Percentiles rank a stretch among this genome's conserved stretches.
Evolutionary conservation across 2,113 vertebrate species (phyloP).

Genomic region (Callorhinus ursinus): DNA sequence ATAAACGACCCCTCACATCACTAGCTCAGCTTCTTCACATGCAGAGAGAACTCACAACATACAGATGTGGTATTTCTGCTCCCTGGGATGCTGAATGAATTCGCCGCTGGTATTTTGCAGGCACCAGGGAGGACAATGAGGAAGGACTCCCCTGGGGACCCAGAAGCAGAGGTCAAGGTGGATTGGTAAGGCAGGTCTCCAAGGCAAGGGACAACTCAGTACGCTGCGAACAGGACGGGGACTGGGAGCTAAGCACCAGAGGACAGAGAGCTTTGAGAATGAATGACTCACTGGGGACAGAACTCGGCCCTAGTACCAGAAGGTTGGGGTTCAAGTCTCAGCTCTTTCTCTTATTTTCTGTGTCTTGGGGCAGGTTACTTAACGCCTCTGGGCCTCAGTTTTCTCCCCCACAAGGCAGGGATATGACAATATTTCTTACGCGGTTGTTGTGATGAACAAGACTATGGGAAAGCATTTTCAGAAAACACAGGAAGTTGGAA

Average conservation of each 20-base stretch:
- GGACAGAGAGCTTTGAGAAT: not conserved
- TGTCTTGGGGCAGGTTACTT: not conserved
- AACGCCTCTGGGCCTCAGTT: not conserved
- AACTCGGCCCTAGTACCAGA: rapidly evolving
- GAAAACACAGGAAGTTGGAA: not conserved
- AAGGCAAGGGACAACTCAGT: not conserved
- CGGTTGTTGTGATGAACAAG: not conserved
- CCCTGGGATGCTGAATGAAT: not conserved
- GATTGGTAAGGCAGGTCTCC: rapidly evolving
- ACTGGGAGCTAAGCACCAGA: not conserved
- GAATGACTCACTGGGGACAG: not conserved
- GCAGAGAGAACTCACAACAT: not conserved
- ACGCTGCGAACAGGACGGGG: not conserved
- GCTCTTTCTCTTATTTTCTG: not conserved
- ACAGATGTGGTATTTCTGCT: not conserved
- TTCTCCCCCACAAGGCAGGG: not conserved
- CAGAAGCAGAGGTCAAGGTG: not conserved
- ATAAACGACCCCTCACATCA: not conserved
- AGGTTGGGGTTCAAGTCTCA: not conserved
- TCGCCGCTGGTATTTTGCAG: not conserved
- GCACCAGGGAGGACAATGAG: not conserved
- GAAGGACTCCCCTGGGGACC: not conserved
- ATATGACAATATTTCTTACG: not conserved
- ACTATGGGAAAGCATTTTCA: not conserved
- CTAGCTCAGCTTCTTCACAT: not conserved